Evolutionary conservation across 1,140 invertebrate species (phyloP), one percentile per base, ranked within the genome.

Genomic region (Drosophila sp.): DNA sequence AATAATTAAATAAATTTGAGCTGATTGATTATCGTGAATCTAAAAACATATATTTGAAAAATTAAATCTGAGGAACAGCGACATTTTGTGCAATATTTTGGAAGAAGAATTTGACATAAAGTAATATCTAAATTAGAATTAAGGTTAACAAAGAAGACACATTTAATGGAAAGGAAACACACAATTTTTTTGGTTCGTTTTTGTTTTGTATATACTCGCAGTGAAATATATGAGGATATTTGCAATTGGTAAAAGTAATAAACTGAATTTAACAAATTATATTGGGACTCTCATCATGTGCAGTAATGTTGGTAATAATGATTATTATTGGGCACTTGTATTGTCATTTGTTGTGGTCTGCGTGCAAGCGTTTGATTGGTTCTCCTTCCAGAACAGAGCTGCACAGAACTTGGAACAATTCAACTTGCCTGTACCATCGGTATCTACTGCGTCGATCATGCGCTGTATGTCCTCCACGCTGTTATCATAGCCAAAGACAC

Each of bases 401-500:
- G 62, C 51, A 38, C 62, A 65, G 18, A 65, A 65, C 9, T 45
- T 65, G 18, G 4, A 13, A 14, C 27, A 56, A 29, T 65, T 27
- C 11, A 64, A 21, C 7, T 46, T 54, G 8, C 62, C 62, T 0
- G 8, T 16, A 1, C 51, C 62, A 46, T 46, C 50, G 8, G 50
- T 46, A 2, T 54, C 40, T 4, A 65, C 51, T n/a, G n/a, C 51
- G 8, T 64, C 50, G 14, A 64, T 64, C 62, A 64, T 54, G 8
- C 50, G 38, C 5, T 64, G 62, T n/a, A 64, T 43, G 9, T 65
- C 51, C 51, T 65, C 63, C 4, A 27, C 51, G 29, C 51, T 65
- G 51, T 65, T 65, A 4, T 65, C 40, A 9, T 65, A 65, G 16
- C 51, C 63, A 46, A 65, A 65, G 2, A 57, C 51, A 2, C 63